Evolutionary conservation across 2,888 invertebrate genomes (phyloP), one percentile per base, ranked within the genome.

Genomic region (Stenoptilia bipunctidactyla): DNA sequence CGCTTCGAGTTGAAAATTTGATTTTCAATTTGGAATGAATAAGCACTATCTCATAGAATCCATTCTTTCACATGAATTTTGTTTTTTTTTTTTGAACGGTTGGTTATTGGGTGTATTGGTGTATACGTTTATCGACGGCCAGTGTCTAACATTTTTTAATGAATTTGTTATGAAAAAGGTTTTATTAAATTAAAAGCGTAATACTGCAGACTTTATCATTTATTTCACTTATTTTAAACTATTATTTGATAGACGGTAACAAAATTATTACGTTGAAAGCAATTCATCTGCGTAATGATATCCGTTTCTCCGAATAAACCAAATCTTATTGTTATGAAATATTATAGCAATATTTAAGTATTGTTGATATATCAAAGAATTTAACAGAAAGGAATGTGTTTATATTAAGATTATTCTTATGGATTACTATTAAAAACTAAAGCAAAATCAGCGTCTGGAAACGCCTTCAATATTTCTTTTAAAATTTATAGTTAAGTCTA

Each of bases 21-120:
- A 79, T 82, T 83, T 83, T 82, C 80, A 82, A 83, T 79, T 71
- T 82, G 77, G 82, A 77, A 83, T 83, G 83, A 83, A 79, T 80
- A 83, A 80, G 83, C 83, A 82, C 82, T 80, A 79, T 82, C 76
- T 77, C 74, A 75, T 58, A 75, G 74, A 77, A 77, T 77, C 72
- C 69, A 67, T 73, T 79, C 75, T 73, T 79, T 77, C 79, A 77
- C 77, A 77, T 76, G 70, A 71, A 74, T 76, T 75, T 74, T 83
- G 75, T 79, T 77, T 77, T 72, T 66, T 74, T 79, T 79, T 75
- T 79, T 72, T 55, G 54, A 54, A 54, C 60, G 71, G 72, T 77
- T 79, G 75, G 75, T 66, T 68, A 53, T 52, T 58, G 61, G 62
- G 58, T 48, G n/a, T n/a, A n/a, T n/a, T n/a, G n/a, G n/a, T n/a